Conservation (phyloP, 2,113 vertebrate species). For the Myocastor coypus region DNA sequence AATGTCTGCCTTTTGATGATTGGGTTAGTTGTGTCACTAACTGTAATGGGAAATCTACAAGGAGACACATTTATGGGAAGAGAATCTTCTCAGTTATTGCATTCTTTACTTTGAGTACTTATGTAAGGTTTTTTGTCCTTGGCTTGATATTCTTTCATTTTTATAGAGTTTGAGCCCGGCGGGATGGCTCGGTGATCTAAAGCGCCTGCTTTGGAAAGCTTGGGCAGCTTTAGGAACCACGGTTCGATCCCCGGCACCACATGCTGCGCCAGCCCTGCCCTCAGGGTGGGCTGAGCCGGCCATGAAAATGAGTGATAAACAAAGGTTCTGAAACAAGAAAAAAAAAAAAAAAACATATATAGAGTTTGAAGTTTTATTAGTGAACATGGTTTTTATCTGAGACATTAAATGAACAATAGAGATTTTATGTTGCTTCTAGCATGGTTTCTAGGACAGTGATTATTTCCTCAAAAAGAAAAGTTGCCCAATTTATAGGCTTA, state of each 20-base stretch:
- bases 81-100: background rate
- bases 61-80: background rate
- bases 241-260: too few relatives aligned
- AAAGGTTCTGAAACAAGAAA: too few relatives aligned
- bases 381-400: background rate
- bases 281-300: too few relatives aligned
- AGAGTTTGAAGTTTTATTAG: background rate
- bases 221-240: too few relatives aligned
- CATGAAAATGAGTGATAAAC: too few relatives aligned
- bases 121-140: background rate
- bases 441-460: background rate
- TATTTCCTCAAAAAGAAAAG: background rate
- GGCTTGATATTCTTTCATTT: background rate
- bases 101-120: background rate
- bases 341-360: too few relatives aligned
- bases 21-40: background rate
- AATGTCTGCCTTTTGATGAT: slow-evolving; percentile 11
- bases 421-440: background rate
- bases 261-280: too few relatives aligned
- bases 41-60: background rate
- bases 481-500: background rate
- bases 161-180: background rate
- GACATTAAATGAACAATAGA: background rate
- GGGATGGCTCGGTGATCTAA: too few relatives aligned
- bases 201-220: too few relatives aligned